These are phyloP conservation scores for Danaus chrysippus DNA, from an alignment of 2,888 invertebrate genomes.

Conservation along the genomic window DNA sequence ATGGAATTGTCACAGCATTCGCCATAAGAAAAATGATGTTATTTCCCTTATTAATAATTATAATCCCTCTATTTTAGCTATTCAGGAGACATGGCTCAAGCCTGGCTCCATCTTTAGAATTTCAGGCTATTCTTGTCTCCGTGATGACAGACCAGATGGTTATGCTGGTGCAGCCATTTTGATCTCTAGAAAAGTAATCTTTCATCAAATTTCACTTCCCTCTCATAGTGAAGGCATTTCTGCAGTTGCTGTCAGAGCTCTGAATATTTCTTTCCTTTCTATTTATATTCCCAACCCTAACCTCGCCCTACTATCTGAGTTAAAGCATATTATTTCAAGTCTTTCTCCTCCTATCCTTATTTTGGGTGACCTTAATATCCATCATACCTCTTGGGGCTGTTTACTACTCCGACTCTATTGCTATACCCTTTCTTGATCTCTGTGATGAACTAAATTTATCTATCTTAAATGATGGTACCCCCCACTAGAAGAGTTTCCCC, in stretches of 20 bases:
- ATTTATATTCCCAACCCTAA: constrained; percentile 21
- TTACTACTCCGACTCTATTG: constrained; percentile 9
- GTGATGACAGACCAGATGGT: too few species aligned
- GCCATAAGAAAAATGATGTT: too few species aligned
- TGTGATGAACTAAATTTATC: constrained; percentile 18
- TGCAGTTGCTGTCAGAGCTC: constrained; percentile 15
- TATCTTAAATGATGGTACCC: constrained; percentile 16
- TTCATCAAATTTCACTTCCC: constrained; percentile 17
- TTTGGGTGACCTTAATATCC: constrained; percentile 22
- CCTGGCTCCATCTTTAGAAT: too few species aligned
- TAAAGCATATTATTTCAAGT: constrained; percentile 4
- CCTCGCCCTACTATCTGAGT: not conserved
- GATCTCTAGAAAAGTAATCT: constrained; percentile 10
- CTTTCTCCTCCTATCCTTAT: constrained; percentile 19
- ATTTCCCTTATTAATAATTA: too few species aligned
- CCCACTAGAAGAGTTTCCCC: constrained; percentile 16
- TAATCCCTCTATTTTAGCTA: too few species aligned
- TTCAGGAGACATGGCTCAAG: too few species aligned
- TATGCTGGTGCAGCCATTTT: constrained; percentile 21
- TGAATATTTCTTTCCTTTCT: constrained; percentile 17
- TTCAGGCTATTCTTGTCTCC: too few species aligned
- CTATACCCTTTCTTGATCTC: constrained; percentile 9
- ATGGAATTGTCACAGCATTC: too few species aligned
- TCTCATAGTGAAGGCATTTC: constrained; percentile 2
- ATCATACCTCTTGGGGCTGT: constrained; percentile 20